Evolutionary conservation across 2,113 vertebrate genomes (phyloP), one percentile per base, ranked within the genome.

Genomic region (Hyla sarda): DNA sequence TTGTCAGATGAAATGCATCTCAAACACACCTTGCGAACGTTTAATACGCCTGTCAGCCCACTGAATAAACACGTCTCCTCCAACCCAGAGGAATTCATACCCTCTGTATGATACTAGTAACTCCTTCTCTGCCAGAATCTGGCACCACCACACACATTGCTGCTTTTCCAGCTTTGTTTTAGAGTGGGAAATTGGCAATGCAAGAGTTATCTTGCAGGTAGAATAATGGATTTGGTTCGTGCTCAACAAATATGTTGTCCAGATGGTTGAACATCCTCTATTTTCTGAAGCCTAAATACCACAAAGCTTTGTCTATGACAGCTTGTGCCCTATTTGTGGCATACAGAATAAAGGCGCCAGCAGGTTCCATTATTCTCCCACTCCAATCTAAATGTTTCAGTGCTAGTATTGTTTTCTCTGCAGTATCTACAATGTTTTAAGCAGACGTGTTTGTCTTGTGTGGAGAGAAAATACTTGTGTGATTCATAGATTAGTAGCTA

Each of bases 1-100:
- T 87, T 82, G 77, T 82, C 85, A 87, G 85, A 82, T 74, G 84
- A 87, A 82, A 87, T 87, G 85, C 77, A 87, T 72, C 85, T 87
- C 85, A 87, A 86, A 87, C 54, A 50, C 85, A 87, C 77, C 77
- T 87, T 52, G 16, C 77, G 82, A 69, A 71, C 78, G 67, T 65
- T 82, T 74, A 87, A 87, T 82, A 87, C 77, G 85, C 85, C 69
- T 87, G 77, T 87, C 78, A 82, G 78, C 77, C 48, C 65, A 25
- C 77, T 30, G 78, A 81, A 87, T 87, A 87, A 87, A 87, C 67
- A 82, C 52, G 28, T 82, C 62, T 74, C 67, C 25, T 82, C 52
- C 74, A 41, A 10, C 52, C 37, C 77, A 21, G 52, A 58, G 85
- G 73, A 77, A 74, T 58, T 74, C 76, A 37, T 48, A 74, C 23